These are phyloP conservation scores for Cyrtorhinus lividipennis DNA, from an alignment of 1,140 invertebrate species.

Conservation along the genomic window DNA sequence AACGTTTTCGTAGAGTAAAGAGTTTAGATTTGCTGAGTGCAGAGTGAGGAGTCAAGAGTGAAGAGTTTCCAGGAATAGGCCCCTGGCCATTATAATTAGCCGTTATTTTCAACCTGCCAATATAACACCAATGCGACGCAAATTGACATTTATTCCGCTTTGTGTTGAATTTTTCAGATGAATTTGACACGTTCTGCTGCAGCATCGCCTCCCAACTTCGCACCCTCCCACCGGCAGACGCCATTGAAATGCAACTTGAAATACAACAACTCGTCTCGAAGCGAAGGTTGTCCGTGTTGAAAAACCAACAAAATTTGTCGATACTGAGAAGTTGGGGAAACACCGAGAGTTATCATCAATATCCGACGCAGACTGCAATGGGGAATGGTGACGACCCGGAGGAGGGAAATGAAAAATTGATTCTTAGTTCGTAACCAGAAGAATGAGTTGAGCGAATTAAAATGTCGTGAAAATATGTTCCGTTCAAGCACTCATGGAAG, in stretches of 20 bases:
- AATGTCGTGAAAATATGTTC: too few relatives aligned
- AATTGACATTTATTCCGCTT: neutral
- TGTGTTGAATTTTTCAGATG: neutral
- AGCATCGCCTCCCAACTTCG: constrained; percentile 2
- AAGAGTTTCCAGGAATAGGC: too few relatives aligned
- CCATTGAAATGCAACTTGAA: constrained; percentile 5
- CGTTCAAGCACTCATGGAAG: too few relatives aligned
- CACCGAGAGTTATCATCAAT: neutral
- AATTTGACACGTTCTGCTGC: neutral
- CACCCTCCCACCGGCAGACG: neutral
- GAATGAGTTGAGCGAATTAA: too few relatives aligned
- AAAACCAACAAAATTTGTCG: neutral
- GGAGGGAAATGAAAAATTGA: neutral
- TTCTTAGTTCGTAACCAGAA: neutral
- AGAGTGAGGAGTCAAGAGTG: too few relatives aligned
- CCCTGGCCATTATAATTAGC: neutral
- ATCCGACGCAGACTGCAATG: neutral
- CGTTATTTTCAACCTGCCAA: neutral
- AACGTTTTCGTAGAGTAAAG: too few relatives aligned
- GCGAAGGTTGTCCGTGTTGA: neutral
- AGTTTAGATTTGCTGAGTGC: too few relatives aligned
- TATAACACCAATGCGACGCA: neutral
- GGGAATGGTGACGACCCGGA: neutral
- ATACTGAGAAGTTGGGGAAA: neutral
- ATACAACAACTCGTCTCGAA: neutral